A percentile compares a stretch with the other conserved stretches of the same genome.
Evolutionary conservation across 1,140 invertebrate species (phyloP).

Genomic region (Zaprionus africanus): DNA sequence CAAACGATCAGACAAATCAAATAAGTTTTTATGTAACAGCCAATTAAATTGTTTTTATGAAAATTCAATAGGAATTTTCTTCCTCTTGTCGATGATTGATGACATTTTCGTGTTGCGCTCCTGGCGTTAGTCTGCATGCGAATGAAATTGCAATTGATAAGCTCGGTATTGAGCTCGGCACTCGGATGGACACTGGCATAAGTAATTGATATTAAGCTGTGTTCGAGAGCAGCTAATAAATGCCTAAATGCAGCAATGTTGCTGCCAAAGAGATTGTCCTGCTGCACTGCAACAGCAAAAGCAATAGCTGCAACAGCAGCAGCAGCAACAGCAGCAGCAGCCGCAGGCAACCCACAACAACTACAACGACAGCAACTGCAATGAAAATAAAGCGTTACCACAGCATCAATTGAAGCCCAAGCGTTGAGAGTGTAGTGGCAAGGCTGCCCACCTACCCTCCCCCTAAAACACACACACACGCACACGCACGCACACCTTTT

Average conservation of each 20-base stretch:
- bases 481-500: constrained; percentile 68
- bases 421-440: constrained; percentile 48
- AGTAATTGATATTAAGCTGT: constrained; percentile 75
- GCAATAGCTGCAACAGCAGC: constrained; percentile 18
- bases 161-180: background rate
- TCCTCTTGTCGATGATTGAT: constrained; percentile 58
- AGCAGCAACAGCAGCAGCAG: constrained; percentile 18
- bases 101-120: constrained; percentile 42
- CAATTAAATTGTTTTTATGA: constrained; percentile 23
- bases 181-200: constrained; percentile 45
- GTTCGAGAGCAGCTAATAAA: constrained; percentile 65
- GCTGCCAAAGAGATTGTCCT: constrained; percentile 19
- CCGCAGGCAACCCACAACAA: constrained; percentile 33
- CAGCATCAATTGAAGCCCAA: constrained; percentile 80
- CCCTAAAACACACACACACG: constrained; percentile 38
- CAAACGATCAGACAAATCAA: background rate
- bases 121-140: constrained; percentile 41
- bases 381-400: constrained; percentile 79
- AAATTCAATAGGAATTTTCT: constrained; percentile 37
- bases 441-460: constrained; percentile 28
- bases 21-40: background rate
- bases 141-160: constrained; percentile 45
- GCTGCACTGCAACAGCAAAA: constrained; percentile 15
- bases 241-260: constrained; percentile 38
- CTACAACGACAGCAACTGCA: constrained; percentile 35